Evolutionary conservation across 2,113 vertebrate genomes (phyloP), one percentile per base, ranked within the genome.

Genomic region (Turdus rufiventris): DNA sequence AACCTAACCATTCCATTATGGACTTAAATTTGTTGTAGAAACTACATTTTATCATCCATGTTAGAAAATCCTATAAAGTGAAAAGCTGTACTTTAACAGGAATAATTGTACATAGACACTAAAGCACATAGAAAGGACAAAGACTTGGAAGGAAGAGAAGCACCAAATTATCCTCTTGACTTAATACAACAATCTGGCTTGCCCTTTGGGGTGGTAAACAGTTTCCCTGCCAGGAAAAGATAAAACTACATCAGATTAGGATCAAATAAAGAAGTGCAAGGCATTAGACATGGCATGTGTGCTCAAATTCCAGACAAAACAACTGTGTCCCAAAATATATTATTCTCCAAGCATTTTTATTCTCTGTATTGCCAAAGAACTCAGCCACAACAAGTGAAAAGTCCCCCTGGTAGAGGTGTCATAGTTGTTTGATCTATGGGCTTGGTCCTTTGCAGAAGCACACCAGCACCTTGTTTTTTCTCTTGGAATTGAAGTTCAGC

Each of bases 341-440:
- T 31, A 23, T 71, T 28, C 36, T 81, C 33, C 28, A 66, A 71
- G 25, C 12, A 38, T 45, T 56, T 62, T 18, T 31, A 23, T 71
- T 28, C 36, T 81, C 33, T 63, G 4, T 57, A 82, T 68, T 85
- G 58, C 61, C 34, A 18, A 57, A 80, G 9, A 18, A 56, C 14
- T 82, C 43, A 68, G 4, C 3, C 33, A 72, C 10, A 56, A 79
- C 6, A 75, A 5, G 25, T 21, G 19, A 72, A 72, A 88, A 53
- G 13, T 43, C 16, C 5, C 33, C 14, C 14, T 4, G 1, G n/a
- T 18, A 51, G 13, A 67, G 26, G 15, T 42, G 7, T 38, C 1
- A 0, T 40, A 3, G 7, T 15, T 58, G 12, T 51, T 13, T 51
- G 16, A 2, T 63, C 40, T 31, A 3, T 12, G 8, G 28, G 14